Evolutionary conservation across 2,888 invertebrate genomes (phyloP).

Genomic region (Drosophila paranaensis): DNA sequence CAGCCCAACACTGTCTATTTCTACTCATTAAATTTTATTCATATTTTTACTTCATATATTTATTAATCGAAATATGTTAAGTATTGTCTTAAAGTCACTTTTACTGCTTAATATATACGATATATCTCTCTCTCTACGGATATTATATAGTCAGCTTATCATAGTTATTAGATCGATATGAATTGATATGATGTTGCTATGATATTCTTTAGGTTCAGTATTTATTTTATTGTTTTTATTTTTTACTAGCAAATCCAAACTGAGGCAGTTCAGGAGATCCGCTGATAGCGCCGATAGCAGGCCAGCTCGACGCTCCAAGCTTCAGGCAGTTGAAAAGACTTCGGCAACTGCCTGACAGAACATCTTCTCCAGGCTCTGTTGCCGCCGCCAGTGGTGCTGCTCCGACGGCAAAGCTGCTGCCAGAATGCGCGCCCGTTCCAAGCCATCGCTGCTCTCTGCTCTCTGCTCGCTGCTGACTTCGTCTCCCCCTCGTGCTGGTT

Average conservation of each 20-base stretch:
- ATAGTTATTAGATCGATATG: constrained; percentile 66
- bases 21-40: not conserved
- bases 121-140: not conserved
- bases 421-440: constrained; percentile 65
- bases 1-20: too few relatives aligned
- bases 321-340: constrained; percentile 47
- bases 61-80: constrained; percentile 8
- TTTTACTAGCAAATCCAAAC: constrained; percentile 18
- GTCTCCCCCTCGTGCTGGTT: constrained; percentile 45
- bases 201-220: constrained; percentile 76
- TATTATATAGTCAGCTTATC: constrained; percentile 46
- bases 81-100: constrained; percentile 62
- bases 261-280: constrained; percentile 34
- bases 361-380: constrained; percentile 11
- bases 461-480: not conserved
- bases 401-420: constrained; percentile 71
- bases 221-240: constrained; percentile 7
- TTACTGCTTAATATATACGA: constrained; percentile 27
- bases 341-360: not conserved
- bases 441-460: constrained; percentile 47
- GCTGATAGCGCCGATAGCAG: constrained; percentile 52
- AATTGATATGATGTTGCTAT: constrained; percentile 78
- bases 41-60: constrained; percentile 15
- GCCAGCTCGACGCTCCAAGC: constrained; percentile 63
- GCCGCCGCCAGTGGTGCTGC: constrained; percentile 4